phyloP scores from a whole-genome alignment of 1,140 invertebrate genomes.

The Pseudomyrmex concolor region DNA sequence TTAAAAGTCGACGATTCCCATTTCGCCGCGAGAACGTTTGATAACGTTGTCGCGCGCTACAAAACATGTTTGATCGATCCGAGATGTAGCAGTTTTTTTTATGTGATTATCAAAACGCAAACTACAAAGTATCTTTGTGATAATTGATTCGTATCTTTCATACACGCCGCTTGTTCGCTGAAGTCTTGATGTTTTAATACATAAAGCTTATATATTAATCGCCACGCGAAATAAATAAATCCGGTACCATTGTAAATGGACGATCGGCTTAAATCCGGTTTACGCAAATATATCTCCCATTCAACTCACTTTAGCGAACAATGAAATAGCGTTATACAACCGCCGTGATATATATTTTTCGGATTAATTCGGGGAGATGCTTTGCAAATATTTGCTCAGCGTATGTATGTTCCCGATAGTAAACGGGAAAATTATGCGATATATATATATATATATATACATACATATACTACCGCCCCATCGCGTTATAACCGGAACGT shows the following conservation, averaged over 20 bases:
- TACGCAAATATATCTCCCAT: constrained; percentile 5
- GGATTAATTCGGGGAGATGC: constrained; percentile 24
- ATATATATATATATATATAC: too few relatives aligned
- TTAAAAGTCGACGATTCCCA: neutral
- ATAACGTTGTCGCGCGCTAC: neutral
- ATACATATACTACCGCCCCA: neutral
- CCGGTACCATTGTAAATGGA: neutral
- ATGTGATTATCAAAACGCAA: neutral
- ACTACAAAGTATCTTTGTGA: too few relatives aligned
- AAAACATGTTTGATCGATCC: neutral
- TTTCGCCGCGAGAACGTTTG: neutral
- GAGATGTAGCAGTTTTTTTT: neutral
- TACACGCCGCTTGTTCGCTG: neutral
- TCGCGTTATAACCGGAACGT: neutral
- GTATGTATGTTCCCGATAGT: neutral
- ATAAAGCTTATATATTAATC: neutral
- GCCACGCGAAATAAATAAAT: constrained; percentile 20
- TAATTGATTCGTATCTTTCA: too few relatives aligned
- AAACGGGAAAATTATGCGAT: constrained; percentile 27
- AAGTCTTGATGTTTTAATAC: constrained; percentile 10
- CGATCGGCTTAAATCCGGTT: constrained; percentile 48
- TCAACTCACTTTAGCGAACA: constrained; percentile 35
- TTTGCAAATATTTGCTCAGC: constrained; percentile 2
- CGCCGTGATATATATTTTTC: constrained; percentile 27
- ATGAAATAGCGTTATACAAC: constrained; percentile 8